phyloP scores from a whole-genome alignment of 2,888 invertebrate genomes.

The Drosophila lacicola region DNA sequence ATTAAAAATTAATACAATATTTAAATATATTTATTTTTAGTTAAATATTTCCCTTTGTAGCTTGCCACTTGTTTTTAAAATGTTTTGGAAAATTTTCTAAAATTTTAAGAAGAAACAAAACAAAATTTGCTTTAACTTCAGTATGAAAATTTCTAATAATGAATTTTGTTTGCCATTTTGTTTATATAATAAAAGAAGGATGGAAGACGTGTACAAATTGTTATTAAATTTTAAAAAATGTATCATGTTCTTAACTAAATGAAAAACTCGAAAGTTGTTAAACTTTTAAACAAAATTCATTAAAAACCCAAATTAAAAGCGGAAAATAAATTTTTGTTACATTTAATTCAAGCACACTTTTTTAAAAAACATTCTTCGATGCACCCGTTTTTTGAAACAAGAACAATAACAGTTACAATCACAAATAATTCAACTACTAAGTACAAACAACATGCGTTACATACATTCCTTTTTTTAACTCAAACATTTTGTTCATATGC shows the following conservation, averaged over 20 bases:
- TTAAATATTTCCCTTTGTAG: slow-evolving; percentile 68
- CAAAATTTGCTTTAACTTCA: slow-evolving; percentile 62
- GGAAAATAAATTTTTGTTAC: slow-evolving; percentile 69
- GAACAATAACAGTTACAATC: slow-evolving; percentile 52
- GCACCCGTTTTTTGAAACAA: slow-evolving; percentile 77
- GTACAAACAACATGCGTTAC: slow-evolving; percentile 55
- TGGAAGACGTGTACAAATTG: slow-evolving; percentile 47
- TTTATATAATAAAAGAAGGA: slow-evolving; percentile 25
- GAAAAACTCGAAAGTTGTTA: slow-evolving; percentile 32
- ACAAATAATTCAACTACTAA: slow-evolving; percentile 60
- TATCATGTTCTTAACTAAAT: slow-evolving; percentile 34
- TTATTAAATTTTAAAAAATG: slow-evolving; percentile 42
- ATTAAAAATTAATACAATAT: slow-evolving; percentile 37
- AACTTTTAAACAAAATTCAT: slow-evolving; percentile 69
- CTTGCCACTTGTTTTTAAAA: slow-evolving; percentile 69
- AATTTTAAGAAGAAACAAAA: slow-evolving; percentile 27
- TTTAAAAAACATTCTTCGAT: slow-evolving; percentile 68
- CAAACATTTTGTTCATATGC: slow-evolving; percentile 62
- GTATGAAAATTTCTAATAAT: slow-evolving; percentile 58
- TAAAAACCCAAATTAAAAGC: slow-evolving; percentile 42
- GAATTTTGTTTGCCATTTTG: slow-evolving; percentile 75
- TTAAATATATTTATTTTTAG: slow-evolving; percentile 43
- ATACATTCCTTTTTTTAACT: slow-evolving; percentile 63
- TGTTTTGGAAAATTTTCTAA: slow-evolving; percentile 64
- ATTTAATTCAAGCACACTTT: slow-evolving; percentile 76